phyloP scores from a whole-genome alignment of 2,797 vertebrate species.

The Sebastes matsubarae region DNA sequence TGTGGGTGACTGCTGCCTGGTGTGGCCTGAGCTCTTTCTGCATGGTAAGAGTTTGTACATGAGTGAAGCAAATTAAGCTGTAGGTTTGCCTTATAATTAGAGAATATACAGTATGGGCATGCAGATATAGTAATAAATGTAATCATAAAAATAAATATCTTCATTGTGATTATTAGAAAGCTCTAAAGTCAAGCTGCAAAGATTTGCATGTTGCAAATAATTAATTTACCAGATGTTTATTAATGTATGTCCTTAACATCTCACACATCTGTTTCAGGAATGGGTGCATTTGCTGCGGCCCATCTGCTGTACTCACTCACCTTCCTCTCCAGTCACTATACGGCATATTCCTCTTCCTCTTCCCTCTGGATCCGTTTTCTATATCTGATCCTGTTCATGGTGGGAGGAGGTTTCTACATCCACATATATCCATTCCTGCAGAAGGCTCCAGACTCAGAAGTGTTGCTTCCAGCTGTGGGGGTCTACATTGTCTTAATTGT shows the following conservation, averaged over 20 bases:
- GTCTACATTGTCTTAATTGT: slow-evolving; percentile 77
- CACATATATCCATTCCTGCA: slow-evolving; percentile 76
- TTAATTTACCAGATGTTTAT: neutral
- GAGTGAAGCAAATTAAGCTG: neutral
- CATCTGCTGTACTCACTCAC: slow-evolving; percentile 84
- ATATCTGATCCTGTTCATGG: slow-evolving; percentile 60
- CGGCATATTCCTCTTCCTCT: slow-evolving; percentile 40
- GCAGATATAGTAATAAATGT: neutral
- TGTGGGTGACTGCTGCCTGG: slow-evolving; percentile 85
- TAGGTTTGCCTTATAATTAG: neutral
- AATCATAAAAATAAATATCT: neutral
- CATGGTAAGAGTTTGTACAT: slow-evolving; percentile 65
- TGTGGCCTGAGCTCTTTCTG: slow-evolving; percentile 85
- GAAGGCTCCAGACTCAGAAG: slow-evolving; percentile 49
- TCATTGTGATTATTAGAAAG: neutral
- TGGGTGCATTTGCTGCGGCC: slow-evolving; percentile 84
- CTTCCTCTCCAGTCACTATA: slow-evolving; percentile 81
- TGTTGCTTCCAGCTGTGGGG: slow-evolving; percentile 72
- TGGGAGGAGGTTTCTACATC: slow-evolving; percentile 66
- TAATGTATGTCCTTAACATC: neutral
- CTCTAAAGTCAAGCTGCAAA: neutral
- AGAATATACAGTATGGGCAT: neutral
- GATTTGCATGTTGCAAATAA: neutral
- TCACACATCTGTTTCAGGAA: slow-evolving; percentile 77
- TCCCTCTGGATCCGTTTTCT: slow-evolving; percentile 36